Evolutionary conservation across 2,797 vertebrate species (phyloP).

Genomic region (Parambassis ranga): DNA sequence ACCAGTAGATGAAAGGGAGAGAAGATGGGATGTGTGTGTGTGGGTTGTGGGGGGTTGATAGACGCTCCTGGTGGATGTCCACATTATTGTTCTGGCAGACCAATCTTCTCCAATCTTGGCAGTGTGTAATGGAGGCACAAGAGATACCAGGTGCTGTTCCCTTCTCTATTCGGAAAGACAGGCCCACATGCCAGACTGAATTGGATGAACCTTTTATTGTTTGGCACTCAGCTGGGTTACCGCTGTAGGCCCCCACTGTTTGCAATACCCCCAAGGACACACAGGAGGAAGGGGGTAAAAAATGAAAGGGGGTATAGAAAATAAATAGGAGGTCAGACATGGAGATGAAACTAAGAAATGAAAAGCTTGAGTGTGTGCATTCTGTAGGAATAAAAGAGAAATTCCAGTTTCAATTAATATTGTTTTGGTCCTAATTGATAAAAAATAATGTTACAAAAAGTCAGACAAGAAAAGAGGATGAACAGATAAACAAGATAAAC

Average conservation of each 20-base stretch:
- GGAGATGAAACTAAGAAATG: not conserved
- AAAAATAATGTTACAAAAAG: not conserved
- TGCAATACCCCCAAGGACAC: constrained; percentile 33
- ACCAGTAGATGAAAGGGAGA: constrained; percentile 15
- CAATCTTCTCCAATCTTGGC: constrained; percentile 76
- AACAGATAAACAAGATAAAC: too few relatives aligned
- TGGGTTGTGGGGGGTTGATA: constrained; percentile 38
- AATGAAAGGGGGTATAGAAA: constrained; percentile 1
- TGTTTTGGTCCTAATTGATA: not conserved
- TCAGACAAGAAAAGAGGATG: too few relatives aligned
- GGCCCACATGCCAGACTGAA: constrained; percentile 65
- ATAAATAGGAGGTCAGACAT: constrained; percentile 2
- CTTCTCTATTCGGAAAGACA: constrained; percentile 58
- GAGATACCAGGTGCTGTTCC: constrained; percentile 71
- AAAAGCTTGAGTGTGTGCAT: not conserved
- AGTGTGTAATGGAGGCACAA: constrained; percentile 61
- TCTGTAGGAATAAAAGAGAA: not conserved
- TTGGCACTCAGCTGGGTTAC: constrained; percentile 42
- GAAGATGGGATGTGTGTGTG: constrained; percentile 20
- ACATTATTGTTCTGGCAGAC: constrained; percentile 75
- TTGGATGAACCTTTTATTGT: constrained; percentile 71
- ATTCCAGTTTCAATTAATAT: not conserved
- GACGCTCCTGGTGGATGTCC: constrained; percentile 66
- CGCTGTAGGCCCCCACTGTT: constrained; percentile 16
- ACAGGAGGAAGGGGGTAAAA: not conserved